Evolutionary conservation across 1,140 invertebrate species (phyloP).

Genomic region (Reticulitermes speratus): DNA sequence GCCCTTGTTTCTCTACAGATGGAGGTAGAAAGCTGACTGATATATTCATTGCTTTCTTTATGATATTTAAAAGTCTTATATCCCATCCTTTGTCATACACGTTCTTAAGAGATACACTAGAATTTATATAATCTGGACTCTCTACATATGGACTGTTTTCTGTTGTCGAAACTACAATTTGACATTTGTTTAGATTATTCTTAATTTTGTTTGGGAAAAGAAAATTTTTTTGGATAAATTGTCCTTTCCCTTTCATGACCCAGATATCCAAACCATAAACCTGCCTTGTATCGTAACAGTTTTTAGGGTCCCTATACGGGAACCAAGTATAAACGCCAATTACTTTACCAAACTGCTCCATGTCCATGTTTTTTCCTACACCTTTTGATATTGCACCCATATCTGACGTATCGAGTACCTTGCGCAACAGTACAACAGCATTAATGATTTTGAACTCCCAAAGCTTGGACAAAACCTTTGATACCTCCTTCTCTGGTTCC

Average conservation of each 20-base stretch:
- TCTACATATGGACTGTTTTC: background rate
- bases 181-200: background rate
- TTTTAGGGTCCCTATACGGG: too few relatives aligned
- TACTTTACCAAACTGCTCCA: too few relatives aligned
- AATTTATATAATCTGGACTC: background rate
- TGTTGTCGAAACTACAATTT: background rate
- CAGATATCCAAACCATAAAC: background rate
- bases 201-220: background rate
- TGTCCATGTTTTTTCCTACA: too few relatives aligned
- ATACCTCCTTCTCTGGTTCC: too few relatives aligned
- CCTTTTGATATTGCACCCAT: too few relatives aligned
- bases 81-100: background rate
- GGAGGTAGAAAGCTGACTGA: background rate
- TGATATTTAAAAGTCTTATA: background rate
- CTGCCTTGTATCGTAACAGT: too few relatives aligned
- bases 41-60: background rate
- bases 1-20: too few relatives aligned
- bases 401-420: too few relatives aligned
- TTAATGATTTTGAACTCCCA: too few relatives aligned
- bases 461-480: too few relatives aligned
- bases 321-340: too few relatives aligned
- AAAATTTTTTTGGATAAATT: background rate
- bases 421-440: too few relatives aligned
- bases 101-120: background rate
- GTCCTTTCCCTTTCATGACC: background rate